phyloP scores from a whole-genome alignment of 2,113 vertebrate species.

The Archilochus colubris region DNA sequence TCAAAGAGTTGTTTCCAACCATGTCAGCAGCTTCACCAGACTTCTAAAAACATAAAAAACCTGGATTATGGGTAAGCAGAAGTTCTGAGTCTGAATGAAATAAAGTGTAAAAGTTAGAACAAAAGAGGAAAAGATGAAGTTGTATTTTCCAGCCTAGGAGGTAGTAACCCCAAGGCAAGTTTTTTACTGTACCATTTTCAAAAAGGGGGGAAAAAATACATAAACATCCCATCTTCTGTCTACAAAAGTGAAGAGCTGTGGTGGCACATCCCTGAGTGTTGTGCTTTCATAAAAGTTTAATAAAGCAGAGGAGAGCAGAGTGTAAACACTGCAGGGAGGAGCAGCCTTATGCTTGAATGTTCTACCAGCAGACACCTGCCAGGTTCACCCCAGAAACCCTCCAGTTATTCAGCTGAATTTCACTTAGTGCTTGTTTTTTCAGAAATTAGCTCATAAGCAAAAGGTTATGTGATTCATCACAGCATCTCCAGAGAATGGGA shows the following conservation, averaged over 20 bases:
- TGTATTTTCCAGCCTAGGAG: not conserved
- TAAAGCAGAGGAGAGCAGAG: not conserved
- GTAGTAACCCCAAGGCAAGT: not conserved
- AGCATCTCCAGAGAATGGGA: not conserved
- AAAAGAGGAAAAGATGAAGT: not conserved
- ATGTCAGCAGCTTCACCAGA: not conserved
- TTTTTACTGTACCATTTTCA: not conserved
- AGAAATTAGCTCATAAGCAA: not conserved
- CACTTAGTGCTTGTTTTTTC: slow-evolving; percentile 26
- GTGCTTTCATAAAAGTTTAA: not conserved
- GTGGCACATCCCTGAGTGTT: not conserved
- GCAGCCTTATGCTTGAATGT: not conserved
- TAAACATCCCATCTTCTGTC: not conserved
- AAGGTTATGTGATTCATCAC: not conserved
- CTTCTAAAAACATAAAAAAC: not conserved
- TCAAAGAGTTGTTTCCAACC: not conserved
- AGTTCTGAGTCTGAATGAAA: not conserved
- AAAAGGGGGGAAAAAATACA: not conserved
- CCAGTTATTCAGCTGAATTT: slow-evolving; percentile 29
- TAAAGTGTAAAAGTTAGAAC: not conserved
- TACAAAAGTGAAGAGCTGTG: accelerated
- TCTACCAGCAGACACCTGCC: not conserved
- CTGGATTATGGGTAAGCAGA: not conserved
- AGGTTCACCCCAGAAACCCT: not conserved
- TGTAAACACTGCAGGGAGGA: not conserved